Evolutionary conservation across 2,113 vertebrate genomes (phyloP).

Genomic region (Pelvicachromis taeniatus): DNA sequence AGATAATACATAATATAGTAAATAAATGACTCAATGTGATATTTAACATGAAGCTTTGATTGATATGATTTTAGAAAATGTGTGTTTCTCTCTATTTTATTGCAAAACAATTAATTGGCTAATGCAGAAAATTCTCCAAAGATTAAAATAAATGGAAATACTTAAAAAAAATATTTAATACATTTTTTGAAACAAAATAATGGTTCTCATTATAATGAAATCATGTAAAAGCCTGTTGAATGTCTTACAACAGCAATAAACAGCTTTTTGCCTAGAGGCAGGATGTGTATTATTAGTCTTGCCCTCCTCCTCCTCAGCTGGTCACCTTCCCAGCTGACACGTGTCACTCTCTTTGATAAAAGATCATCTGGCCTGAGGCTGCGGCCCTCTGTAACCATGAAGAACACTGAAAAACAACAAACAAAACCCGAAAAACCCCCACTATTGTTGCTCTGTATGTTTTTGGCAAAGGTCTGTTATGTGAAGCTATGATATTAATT

Average conservation of each 20-base stretch:
- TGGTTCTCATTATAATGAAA: neutral
- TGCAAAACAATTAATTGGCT: neutral
- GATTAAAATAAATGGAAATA: neutral
- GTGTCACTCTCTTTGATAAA: slow-evolving; percentile 20
- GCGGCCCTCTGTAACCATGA: neutral
- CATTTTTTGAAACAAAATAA: neutral
- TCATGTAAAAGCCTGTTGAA: neutral
- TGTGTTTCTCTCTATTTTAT: neutral
- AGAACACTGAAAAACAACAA: neutral
- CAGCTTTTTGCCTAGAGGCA: neutral
- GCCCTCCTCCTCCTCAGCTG: slow-evolving; percentile 6
- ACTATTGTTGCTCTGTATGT: neutral
- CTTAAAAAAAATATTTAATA: neutral
- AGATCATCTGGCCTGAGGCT: neutral
- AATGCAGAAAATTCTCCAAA: neutral
- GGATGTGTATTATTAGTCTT: neutral
- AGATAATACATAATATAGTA: neutral
- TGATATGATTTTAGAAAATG: neutral
- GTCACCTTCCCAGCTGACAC: slow-evolving; percentile 13
- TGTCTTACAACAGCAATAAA: neutral
- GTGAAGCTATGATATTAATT: neutral
- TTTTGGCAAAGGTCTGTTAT: neutral
- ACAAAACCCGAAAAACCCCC: neutral
- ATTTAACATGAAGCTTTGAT: neutral
- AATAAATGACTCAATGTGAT: neutral